phyloP scores from a whole-genome alignment of 2,888 invertebrate genomes.

The Mesorhabditis sp. region DNA sequence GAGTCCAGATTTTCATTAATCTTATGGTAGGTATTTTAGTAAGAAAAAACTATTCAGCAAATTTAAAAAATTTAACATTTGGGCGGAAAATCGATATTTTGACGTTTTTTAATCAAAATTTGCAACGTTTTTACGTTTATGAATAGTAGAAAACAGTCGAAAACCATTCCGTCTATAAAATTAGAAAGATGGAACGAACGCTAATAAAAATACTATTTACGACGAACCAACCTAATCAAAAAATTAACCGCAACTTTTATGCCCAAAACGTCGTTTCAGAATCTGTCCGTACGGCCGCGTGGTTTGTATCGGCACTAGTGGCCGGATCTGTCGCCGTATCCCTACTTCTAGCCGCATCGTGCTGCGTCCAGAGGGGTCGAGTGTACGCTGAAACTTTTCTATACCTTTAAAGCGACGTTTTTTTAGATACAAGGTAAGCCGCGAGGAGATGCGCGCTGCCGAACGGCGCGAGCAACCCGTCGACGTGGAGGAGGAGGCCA shows the following conservation, averaged over 20 bases:
- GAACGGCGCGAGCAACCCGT: slow-evolving; percentile 25
- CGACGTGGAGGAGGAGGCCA: slow-evolving; percentile 48
- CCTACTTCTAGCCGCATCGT: slow-evolving; percentile 54
- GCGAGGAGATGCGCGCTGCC: slow-evolving; percentile 42
- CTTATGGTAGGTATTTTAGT: no score
- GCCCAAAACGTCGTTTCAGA: slow-evolving; percentile 28
- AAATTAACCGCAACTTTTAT: not conserved
- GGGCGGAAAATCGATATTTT: no score
- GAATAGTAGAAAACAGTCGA: no score
- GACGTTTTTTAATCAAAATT: no score
- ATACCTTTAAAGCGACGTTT: not conserved
- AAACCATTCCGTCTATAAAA: no score
- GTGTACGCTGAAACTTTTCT: slow-evolving; percentile 7
- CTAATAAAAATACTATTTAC: no score
- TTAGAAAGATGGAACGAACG: no score
- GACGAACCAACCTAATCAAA: no score
- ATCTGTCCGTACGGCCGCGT: slow-evolving; percentile 58
- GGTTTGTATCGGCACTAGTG: slow-evolving; percentile 60
- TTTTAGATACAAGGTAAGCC: not conserved
- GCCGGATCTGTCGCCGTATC: slow-evolving; percentile 57
- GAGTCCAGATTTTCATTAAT: no score
- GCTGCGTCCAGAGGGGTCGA: slow-evolving; percentile 34
- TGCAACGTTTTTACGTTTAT: no score
- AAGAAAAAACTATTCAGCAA: no score
- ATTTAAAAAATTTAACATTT: no score